These are phyloP conservation scores for Cryptocheilus praepositus DNA, from an alignment of 2,888 invertebrate species.

Conservation along the genomic window DNA sequence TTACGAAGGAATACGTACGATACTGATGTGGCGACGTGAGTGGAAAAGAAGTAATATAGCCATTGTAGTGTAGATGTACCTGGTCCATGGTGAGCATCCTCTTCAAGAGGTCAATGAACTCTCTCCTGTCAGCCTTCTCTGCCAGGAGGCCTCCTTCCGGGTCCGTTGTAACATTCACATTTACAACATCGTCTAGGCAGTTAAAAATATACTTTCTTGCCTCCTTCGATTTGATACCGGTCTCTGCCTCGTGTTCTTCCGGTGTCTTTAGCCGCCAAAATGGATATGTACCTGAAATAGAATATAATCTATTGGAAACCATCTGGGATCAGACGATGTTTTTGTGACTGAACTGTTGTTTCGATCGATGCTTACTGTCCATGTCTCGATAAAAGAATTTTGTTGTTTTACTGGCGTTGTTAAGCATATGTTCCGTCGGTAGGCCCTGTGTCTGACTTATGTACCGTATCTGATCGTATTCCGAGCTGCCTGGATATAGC, in stretches of 20 bases:
- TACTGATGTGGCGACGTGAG: too few species aligned
- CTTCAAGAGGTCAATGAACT: conserved; percentile 98
- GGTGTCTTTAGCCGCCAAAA: conserved; percentile 94
- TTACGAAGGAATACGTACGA: too few species aligned
- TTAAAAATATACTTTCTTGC: conserved; percentile 99
- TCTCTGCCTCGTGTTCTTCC: conserved; percentile 98
- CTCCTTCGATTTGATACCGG: conserved; percentile 98
- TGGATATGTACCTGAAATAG: conserved; percentile 80
- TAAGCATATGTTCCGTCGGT: conserved; percentile 98
- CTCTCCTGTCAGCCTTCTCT: conserved; percentile 97
- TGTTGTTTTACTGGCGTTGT: conserved; percentile 97
- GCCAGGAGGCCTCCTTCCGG: conserved; percentile 96
- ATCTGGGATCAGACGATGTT: not conserved
- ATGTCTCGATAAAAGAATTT: conserved; percentile 98
- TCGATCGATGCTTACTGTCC: conserved; percentile 82
- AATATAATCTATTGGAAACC: not conserved
- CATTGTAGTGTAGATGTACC: conserved; percentile 77
- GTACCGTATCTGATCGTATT: conserved; percentile 98
- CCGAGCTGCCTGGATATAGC: conserved; percentile 98
- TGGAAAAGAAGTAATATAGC: conserved; percentile 62
- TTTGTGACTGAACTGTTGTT: not conserved
- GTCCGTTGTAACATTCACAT: conserved; percentile 97
- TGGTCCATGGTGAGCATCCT: conserved; percentile 99
- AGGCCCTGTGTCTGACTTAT: conserved; percentile 98
- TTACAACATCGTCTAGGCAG: conserved; percentile 98